Percentiles rank a stretch among this genome's conserved stretches.
phyloP scores from a whole-genome alignment of 2,888 invertebrate species.

The Athalia circularis region DNA sequence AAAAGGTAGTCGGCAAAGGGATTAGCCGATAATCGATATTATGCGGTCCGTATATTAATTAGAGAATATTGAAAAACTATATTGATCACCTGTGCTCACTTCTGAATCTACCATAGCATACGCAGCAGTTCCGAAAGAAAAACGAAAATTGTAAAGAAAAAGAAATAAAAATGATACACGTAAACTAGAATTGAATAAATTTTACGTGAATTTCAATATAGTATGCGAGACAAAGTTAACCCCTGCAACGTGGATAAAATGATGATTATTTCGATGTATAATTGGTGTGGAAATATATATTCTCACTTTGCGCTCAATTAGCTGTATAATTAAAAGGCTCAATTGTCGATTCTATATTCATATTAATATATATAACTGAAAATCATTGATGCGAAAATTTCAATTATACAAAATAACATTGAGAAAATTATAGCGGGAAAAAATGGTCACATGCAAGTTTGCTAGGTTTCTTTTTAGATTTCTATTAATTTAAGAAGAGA shows the following conservation, averaged over 20 bases:
- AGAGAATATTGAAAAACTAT: neutral
- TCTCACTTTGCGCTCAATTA: constrained; percentile 1
- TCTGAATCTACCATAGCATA: neutral
- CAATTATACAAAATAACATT: neutral
- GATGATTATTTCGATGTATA: neutral
- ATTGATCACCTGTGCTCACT: neutral
- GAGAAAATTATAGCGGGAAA: too few relatives aligned
- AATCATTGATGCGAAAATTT: constrained; percentile 5
- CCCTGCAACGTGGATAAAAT: neutral
- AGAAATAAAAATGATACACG: too few relatives aligned
- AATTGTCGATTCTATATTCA: too few relatives aligned
- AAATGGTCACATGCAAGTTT: too few relatives aligned
- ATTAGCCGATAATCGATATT: neutral
- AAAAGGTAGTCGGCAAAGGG: neutral
- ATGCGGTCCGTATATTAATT: neutral
- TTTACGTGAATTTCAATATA: too few relatives aligned
- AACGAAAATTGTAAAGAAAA: too few relatives aligned
- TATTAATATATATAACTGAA: too few relatives aligned
- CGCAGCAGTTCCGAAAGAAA: too few relatives aligned
- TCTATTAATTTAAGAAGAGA: too few relatives aligned
- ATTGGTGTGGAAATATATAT: too few relatives aligned
- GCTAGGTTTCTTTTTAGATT: too few relatives aligned
- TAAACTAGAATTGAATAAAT: too few relatives aligned
- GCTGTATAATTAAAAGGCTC: neutral
- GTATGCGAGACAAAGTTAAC: neutral